These are phyloP conservation scores for Falcaria lacertinaria DNA, from an alignment of 2,888 invertebrate species.

Conservation along the genomic window DNA sequence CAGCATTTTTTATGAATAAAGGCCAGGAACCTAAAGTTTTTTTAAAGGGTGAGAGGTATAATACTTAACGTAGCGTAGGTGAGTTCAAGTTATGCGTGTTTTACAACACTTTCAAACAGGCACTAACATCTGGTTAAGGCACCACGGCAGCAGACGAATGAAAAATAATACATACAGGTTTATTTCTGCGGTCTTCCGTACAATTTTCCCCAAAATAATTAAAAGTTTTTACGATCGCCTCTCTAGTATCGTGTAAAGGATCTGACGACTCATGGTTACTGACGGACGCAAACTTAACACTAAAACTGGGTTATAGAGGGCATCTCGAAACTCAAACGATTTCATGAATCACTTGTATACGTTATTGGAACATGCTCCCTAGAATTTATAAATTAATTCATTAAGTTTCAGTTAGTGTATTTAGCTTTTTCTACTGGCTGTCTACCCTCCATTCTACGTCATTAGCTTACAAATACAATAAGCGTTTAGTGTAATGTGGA, in stretches of 20 bases:
- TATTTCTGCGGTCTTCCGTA: slow-evolving; percentile 63
- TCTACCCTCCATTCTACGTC: too few relatives aligned
- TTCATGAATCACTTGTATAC: slow-evolving; percentile 16
- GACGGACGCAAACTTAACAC: slow-evolving; percentile 40
- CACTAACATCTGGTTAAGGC: slow-evolving; percentile 58
- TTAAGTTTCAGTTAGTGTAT: too few relatives aligned
- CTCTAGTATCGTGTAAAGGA: slow-evolving; percentile 54
- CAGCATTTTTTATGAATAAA: background rate
- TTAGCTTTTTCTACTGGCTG: too few relatives aligned
- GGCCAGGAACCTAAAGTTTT: slow-evolving; percentile 27
- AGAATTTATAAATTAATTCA: slow-evolving; percentile 6
- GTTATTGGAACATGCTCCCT: slow-evolving; percentile 8
- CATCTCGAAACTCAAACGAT: slow-evolving; percentile 30
- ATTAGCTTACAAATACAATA: too few relatives aligned
- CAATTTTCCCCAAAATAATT: slow-evolving; percentile 69
- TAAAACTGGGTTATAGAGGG: slow-evolving; percentile 29
- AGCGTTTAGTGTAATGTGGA: too few relatives aligned
- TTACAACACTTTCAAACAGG: slow-evolving; percentile 77
- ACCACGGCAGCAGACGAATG: slow-evolving; percentile 41
- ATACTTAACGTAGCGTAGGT: slow-evolving; percentile 30
- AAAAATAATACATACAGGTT: slow-evolving; percentile 64
- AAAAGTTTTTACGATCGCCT: slow-evolving; percentile 72
- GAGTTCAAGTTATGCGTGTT: slow-evolving; percentile 58
- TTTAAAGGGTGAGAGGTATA: slow-evolving; percentile 45
- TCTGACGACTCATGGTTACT: slow-evolving; percentile 40